These are phyloP conservation scores for Sipha maydis DNA, from an alignment of 2,888 invertebrate species.

Conservation along the genomic window DNA sequence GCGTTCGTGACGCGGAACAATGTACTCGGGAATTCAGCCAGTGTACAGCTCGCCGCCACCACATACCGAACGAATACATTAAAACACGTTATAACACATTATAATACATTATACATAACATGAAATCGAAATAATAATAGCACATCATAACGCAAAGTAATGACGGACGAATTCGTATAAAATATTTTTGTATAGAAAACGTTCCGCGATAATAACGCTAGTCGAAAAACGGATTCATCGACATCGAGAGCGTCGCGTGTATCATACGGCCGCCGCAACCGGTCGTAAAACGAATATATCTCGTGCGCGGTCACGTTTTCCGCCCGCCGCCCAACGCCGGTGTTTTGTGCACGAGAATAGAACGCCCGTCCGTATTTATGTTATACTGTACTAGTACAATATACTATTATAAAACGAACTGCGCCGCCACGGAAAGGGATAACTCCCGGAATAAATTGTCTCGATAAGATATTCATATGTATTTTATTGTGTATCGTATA, in stretches of 20 bases:
- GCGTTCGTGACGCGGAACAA: conserved; percentile 60
- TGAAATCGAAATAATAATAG: background rate
- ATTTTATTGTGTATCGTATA: background rate
- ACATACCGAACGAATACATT: too few relatives aligned
- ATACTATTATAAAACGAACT: conserved; percentile 1
- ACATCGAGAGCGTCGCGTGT: background rate
- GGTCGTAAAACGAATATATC: conserved; percentile 39
- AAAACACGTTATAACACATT: too few relatives aligned
- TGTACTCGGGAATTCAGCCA: too few relatives aligned
- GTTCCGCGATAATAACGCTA: background rate
- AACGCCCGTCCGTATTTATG: background rate
- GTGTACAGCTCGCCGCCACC: too few relatives aligned
- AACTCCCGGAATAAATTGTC: conserved; percentile 56
- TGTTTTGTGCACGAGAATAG: background rate
- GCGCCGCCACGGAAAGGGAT: conserved; percentile 42
- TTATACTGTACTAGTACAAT: background rate
- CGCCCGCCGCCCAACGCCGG: background rate
- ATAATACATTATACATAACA: too few relatives aligned
- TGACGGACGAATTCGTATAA: background rate
- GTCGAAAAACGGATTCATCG: conserved; percentile 11
- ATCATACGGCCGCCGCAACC: background rate
- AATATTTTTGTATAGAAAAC: too few relatives aligned
- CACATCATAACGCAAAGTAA: background rate
- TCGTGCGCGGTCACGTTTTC: conserved; percentile 56
- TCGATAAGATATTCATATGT: conserved; percentile 17